Evolutionary conservation across 2,113 vertebrate species (phyloP).

Genomic region (Nothoprocta perdicaria): DNA sequence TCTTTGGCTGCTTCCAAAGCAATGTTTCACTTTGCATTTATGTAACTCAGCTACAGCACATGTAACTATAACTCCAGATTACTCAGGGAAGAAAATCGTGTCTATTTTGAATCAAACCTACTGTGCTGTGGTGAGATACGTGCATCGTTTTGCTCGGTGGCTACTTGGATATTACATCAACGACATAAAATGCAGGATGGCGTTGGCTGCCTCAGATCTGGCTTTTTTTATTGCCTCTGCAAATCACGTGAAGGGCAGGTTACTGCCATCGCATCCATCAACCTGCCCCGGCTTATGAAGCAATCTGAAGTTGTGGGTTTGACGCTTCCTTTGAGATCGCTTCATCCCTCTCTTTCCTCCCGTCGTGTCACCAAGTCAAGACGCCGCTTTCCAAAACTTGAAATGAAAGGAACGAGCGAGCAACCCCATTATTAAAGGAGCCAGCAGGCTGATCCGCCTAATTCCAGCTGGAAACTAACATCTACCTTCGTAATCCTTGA

Average conservation of each 20-base stretch:
- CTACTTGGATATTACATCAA: neutral
- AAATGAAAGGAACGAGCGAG: neutral
- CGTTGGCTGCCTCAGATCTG: neutral
- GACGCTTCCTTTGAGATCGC: neutral
- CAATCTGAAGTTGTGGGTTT: neutral
- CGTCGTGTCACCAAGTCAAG: neutral
- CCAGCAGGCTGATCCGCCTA: neutral
- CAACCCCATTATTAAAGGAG: neutral
- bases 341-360: neutral
- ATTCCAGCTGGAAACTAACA: neutral
- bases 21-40: neutral
- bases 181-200: neutral
- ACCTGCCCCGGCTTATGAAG: neutral
- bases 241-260: neutral
- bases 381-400: neutral
- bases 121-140: neutral
- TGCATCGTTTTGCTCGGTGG: neutral
- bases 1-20: neutral
- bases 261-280: neutral
- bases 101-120: neutral
- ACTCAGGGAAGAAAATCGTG: neutral
- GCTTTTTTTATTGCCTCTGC: neutral
- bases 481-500: neutral
- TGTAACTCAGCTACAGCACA: neutral
- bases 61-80: neutral